phyloP scores from a whole-genome alignment of 2,888 invertebrate species.

The Campaea margaritaria region DNA sequence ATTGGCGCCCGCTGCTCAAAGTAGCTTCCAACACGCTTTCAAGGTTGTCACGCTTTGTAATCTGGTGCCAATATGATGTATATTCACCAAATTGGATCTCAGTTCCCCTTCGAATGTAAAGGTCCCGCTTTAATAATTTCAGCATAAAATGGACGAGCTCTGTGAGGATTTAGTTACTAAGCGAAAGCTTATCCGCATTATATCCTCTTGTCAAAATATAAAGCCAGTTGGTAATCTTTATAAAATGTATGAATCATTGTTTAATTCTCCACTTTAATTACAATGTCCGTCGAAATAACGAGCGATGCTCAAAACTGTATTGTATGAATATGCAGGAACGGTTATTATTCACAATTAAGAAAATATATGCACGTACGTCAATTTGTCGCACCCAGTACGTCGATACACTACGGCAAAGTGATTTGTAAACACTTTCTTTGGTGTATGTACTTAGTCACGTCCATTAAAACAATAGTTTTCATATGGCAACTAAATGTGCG shows the following conservation, averaged over 20 bases:
- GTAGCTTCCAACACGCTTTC: constrained; percentile 6
- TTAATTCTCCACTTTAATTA: constrained; percentile 16
- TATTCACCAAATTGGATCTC: background rate
- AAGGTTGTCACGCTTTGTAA: background rate
- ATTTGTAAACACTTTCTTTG: constrained; percentile 2
- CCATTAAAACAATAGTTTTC: constrained; percentile 15
- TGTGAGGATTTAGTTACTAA: constrained; percentile 22
- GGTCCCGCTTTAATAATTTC: constrained; percentile 15
- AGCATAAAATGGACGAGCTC: constrained; percentile 13
- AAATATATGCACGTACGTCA: background rate
- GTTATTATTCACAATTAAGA: background rate
- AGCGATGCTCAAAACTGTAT: background rate
- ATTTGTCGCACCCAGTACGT: background rate
- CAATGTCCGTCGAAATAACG: constrained; percentile 11
- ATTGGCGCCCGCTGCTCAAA: constrained; percentile 2
- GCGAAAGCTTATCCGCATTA: constrained; percentile 25
- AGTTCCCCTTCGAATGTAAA: background rate
- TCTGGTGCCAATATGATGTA: background rate
- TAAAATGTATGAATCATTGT: constrained; percentile 27
- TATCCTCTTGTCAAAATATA: constrained; percentile 29
- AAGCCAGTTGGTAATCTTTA: constrained; percentile 27
- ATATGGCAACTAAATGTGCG: constrained; percentile 17
- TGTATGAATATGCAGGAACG: too few relatives aligned
- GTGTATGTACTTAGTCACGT: background rate
- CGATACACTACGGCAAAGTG: background rate